Percentiles rank a stretch among this genome's conserved stretches.
Evolutionary conservation across 2,888 invertebrate species (phyloP).

Genomic region (Scaptomyza parva): DNA sequence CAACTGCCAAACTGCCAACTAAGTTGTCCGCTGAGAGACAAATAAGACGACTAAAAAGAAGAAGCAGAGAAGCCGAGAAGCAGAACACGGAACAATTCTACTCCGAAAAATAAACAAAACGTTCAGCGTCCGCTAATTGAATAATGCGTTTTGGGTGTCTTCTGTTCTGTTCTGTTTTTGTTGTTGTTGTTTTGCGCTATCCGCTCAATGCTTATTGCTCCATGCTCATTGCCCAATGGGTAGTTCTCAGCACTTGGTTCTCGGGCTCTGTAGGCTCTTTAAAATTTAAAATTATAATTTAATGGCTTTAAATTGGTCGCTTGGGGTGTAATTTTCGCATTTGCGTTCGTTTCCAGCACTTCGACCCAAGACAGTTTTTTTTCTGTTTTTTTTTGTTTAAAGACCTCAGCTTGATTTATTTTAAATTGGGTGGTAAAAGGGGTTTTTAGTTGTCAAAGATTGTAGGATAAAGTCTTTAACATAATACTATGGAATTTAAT

Average conservation of each 20-base stretch:
- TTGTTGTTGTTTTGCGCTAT: constrained; percentile 32
- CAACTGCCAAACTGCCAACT: constrained; percentile 29
- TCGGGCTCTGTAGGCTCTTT: constrained; percentile 44
- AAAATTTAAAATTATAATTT: constrained; percentile 79
- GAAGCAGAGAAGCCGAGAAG: neutral
- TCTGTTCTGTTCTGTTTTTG: constrained; percentile 37
- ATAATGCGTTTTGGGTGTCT: constrained; percentile 67
- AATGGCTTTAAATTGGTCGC: constrained; percentile 80
- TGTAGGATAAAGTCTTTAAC: neutral
- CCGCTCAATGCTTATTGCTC: constrained; percentile 26
- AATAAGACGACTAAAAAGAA: neutral
- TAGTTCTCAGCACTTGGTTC: constrained; percentile 13
- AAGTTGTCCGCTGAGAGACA: constrained; percentile 12
- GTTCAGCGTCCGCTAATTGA: constrained; percentile 63
- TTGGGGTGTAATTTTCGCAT: constrained; percentile 80
- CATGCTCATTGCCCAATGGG: neutral
- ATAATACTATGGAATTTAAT: neutral
- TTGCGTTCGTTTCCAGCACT: constrained; percentile 71
- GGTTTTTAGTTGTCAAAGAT: constrained; percentile 8
- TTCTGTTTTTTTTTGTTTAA: too few species aligned
- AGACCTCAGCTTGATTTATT: constrained; percentile 35
- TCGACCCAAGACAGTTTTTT: constrained; percentile 48
- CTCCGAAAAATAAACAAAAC: constrained; percentile 68
- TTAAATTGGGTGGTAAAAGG: constrained; percentile 34
- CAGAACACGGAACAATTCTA: constrained; percentile 36